phyloP scores from a whole-genome alignment of 1,140 invertebrate species.

The Thereuonema tuberculata region DNA sequence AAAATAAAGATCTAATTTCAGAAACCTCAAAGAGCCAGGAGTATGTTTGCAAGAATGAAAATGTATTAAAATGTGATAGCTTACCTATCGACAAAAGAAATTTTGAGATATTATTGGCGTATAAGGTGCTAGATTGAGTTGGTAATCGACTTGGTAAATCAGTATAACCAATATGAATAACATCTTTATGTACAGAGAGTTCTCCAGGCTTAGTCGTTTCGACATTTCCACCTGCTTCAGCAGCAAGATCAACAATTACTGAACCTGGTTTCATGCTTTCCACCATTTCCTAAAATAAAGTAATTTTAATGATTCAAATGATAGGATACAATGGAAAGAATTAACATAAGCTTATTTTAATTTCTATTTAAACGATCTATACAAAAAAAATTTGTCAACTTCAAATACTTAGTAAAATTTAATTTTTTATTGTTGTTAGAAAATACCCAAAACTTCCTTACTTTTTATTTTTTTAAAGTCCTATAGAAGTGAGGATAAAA shows the following conservation, averaged over 20 bases:
- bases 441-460: too few species aligned
- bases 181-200: conserved; percentile 56
- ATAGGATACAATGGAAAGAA: neutral
- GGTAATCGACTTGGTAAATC: conserved; percentile 71
- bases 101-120: conserved; percentile 82
- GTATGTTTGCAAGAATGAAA: too few species aligned
- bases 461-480: too few species aligned
- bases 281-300: conserved; percentile 50
- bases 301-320: neutral
- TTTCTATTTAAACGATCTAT: too few species aligned
- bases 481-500: too few species aligned
- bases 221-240: conserved; percentile 77
- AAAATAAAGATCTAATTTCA: too few species aligned
- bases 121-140: conserved; percentile 70
- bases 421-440: too few species aligned
- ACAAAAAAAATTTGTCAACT: too few species aligned
- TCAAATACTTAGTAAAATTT: too few species aligned
- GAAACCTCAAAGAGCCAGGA: too few species aligned
- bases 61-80: too few species aligned
- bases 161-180: conserved; percentile 71
- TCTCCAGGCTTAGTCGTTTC: conserved; percentile 68
- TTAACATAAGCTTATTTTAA: too few species aligned
- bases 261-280: conserved; percentile 75
- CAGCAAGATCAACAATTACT: conserved; percentile 76
- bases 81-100: conserved; percentile 62